Evolutionary conservation across 2,888 invertebrate genomes (phyloP), one percentile per base, ranked within the genome.

Genomic region (Andricus quercusramuli): DNA sequence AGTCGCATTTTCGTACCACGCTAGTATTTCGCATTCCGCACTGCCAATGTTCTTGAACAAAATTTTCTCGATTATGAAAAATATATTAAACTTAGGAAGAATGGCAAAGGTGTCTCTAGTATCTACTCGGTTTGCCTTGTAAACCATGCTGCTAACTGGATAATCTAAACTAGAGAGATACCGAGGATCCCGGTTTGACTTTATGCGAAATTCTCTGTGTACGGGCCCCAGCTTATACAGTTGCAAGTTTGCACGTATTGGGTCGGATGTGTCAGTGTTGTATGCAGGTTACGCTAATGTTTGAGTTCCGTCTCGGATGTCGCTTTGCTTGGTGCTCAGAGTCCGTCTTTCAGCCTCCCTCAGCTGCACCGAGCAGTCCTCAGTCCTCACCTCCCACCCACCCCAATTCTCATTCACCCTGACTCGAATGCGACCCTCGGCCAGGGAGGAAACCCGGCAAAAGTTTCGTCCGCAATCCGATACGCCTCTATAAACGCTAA

Each of bases 271-370:
- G 47, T 44, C 32, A 62, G 77, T 65, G 79, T 80, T 76, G 81
- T 78, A 81, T 68, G 80, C 66, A 67, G 80, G 83, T 78, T 88
- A 85, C 87, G 84, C 85, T 88, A 89, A 88, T 89, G 89, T 89
- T 89, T 89, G 89, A 89, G 85, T 89, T 89, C 86, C 85, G 88
- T 88, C 88, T 89, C 88, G 88, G 85, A 88, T 89, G 88, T 88
- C 87, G 88, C 88, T 88, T 80, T 82, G 68, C 79, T 70, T 74
- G 79, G 68, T 77, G 68, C 79, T 77, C 68, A n/a, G 68, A 74
- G 74, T 74, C 74, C 74, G 51, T 81, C 79, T 80, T 68, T 64
- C 62, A 47, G 25, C 29, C 20, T 29, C 44, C 20, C 56, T 76
- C 37, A 17, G 47, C 41, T 41, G 29, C 65, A 56, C 77, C 17